phyloP scores from a whole-genome alignment of 2,888 invertebrate genomes.

The Malthinus flaveolus region DNA sequence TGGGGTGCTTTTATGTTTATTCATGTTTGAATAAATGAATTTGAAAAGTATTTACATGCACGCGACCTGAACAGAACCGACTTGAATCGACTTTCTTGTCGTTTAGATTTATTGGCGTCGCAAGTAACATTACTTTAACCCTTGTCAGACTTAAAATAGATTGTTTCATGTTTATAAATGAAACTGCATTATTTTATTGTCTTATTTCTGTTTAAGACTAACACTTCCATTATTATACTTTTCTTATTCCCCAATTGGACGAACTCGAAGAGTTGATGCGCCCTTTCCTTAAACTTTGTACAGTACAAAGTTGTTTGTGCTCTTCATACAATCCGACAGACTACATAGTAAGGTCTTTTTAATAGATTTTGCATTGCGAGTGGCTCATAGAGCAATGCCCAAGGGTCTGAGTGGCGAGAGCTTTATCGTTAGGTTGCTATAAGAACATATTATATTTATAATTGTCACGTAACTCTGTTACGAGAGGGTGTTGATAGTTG shows the following conservation, averaged over 20 bases:
- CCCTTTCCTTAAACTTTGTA: no score
- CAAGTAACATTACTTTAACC: constrained; percentile 18
- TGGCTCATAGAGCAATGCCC: no score
- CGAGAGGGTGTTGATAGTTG: no score
- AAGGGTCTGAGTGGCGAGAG: no score
- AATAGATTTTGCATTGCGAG: no score
- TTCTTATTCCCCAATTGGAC: background rate
- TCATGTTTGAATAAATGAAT: background rate
- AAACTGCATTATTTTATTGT: constrained; percentile 6
- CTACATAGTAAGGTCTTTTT: no score
- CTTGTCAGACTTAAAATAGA: constrained; percentile 14
- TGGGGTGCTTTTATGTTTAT: background rate
- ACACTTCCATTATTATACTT: background rate
- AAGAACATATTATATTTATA: no score
- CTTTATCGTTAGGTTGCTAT: no score
- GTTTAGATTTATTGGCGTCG: constrained; percentile 13
- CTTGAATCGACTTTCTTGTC: constrained; percentile 9
- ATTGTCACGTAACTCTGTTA: no score
- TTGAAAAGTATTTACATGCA: background rate
- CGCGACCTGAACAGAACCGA: background rate
- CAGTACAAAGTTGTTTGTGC: no score
- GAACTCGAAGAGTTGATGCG: no score
- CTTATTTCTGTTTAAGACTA: background rate
- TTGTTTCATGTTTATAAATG: constrained; percentile 6
- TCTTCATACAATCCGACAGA: no score